Percentiles rank a stretch among this genome's conserved stretches.
phyloP scores from a whole-genome alignment of 2,797 vertebrate genomes.

The Oryzias dopingdopingensis region DNA sequence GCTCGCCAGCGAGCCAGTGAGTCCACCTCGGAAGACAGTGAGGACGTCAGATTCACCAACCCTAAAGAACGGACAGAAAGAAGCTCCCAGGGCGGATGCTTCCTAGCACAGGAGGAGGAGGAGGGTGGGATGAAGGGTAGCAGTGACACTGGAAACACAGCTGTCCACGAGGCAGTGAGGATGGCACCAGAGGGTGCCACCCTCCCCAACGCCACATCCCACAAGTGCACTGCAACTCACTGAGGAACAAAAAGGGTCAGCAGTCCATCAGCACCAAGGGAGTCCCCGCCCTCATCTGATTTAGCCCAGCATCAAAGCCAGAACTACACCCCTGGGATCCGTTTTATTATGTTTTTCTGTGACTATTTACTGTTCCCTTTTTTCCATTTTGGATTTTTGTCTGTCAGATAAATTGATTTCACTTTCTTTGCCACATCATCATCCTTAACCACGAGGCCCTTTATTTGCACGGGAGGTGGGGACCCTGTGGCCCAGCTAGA shows the following conservation, averaged over 20 bases:
- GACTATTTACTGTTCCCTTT: conserved; percentile 33
- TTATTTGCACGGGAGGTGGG: conserved; percentile 54
- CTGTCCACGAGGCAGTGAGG: conserved; percentile 56
- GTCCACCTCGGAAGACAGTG: conserved; percentile 78
- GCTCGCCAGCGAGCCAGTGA: conserved; percentile 78
- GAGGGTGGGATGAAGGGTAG: conserved; percentile 67
- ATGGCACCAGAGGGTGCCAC: conserved; percentile 7
- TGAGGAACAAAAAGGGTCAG: conserved; percentile 43
- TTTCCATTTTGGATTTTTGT: conserved; percentile 38
- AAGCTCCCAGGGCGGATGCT: conserved; percentile 74
- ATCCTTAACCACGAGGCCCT: conserved; percentile 47
- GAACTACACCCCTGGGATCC: conserved; percentile 13
- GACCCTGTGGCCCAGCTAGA: conserved; percentile 49
- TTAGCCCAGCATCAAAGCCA: conserved; percentile 23
- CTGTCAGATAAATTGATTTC: conserved; percentile 20
- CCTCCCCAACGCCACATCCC: conserved; percentile 26
- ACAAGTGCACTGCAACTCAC: conserved; percentile 49
- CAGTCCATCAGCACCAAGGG: conserved; percentile 55
- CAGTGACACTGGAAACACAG: conserved; percentile 59
- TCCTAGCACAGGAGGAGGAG: conserved; percentile 77
- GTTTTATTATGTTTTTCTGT: conserved; percentile 17
- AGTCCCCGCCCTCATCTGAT: conserved; percentile 37
- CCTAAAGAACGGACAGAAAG: conserved; percentile 74
- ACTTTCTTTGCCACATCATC: conserved; percentile 40
- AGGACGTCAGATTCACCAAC: conserved; percentile 77